Evolutionary conservation across 2,113 vertebrate genomes (phyloP).

Genomic region (Nyctibius bracteatus): DNA sequence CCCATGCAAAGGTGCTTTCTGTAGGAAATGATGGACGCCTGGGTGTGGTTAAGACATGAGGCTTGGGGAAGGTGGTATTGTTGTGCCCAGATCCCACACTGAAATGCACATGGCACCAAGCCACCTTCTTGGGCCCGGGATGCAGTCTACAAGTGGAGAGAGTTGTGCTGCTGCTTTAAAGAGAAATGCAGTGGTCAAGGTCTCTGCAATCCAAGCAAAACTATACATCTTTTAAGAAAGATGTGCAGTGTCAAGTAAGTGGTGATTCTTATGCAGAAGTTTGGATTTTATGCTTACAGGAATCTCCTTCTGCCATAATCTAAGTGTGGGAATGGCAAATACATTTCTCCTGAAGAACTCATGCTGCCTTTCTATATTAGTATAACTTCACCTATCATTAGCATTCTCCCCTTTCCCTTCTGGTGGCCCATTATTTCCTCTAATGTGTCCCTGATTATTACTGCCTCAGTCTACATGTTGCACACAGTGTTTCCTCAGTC

Average conservation of each 20-base stretch:
- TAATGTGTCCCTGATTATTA: fast-evolving
- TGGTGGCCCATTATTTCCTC: not conserved
- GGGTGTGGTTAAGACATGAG: not conserved
- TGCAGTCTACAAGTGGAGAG: not conserved
- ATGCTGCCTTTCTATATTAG: not conserved
- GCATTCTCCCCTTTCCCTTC: not conserved
- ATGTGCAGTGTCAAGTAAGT: not conserved
- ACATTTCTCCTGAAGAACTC: not conserved
- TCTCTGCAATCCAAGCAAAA: not conserved
- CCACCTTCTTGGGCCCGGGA: not conserved
- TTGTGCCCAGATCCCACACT: fast-evolving
- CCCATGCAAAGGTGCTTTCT: too few species aligned
- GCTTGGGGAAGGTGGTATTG: not conserved
- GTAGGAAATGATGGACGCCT: too few species aligned
- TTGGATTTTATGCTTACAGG: not conserved
- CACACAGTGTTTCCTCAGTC: not conserved
- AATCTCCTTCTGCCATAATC: not conserved
- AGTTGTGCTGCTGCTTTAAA: not conserved
- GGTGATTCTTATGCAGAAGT: not conserved
- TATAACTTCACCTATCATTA: not conserved
- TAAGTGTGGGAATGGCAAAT: not conserved
- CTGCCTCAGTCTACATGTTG: too few species aligned
- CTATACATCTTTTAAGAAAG: not conserved
- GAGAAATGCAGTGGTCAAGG: not conserved
- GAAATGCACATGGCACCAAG: not conserved